A percentile compares a stretch with the other conserved stretches of the same genome.
Conservation (phyloP, 2,113 vertebrate species). For the Melanerpes aurifrons region DNA sequence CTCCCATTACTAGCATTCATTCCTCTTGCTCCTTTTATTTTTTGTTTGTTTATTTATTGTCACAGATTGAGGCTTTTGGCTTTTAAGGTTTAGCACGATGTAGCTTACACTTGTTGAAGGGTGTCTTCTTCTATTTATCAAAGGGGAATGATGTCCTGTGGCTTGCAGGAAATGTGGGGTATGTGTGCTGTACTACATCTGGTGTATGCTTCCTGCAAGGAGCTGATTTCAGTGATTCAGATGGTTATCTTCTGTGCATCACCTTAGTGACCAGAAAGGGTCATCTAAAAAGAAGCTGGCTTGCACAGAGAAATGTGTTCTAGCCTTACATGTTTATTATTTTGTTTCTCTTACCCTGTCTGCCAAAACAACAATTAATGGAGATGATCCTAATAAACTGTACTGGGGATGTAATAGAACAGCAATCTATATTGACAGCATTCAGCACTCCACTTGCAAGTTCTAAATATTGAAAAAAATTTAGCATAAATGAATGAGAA, state of each 20-base stretch:
- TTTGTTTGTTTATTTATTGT: background rate
- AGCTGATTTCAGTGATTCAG: background rate
- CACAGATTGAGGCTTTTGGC: background rate
- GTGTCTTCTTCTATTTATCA: background rate
- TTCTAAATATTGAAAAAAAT: conserved; percentile 1
- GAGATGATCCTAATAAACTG: background rate
- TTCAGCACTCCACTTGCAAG: background rate
- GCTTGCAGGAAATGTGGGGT: background rate
- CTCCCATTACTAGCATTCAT: background rate
- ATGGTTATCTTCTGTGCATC: background rate
- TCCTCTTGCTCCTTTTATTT: background rate
- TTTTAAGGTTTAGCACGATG: background rate
- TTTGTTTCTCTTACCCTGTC: background rate
- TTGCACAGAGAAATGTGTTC: background rate
- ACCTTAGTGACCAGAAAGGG: background rate
- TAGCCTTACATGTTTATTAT: background rate
- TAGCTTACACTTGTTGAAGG: background rate
- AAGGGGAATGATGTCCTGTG: background rate
- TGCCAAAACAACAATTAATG: background rate
- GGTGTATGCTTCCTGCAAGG: background rate
- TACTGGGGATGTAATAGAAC: background rate
- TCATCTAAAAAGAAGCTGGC: background rate
- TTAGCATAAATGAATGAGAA: background rate
- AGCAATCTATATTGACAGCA: background rate
- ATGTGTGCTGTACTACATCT: background rate